phyloP scores from a whole-genome alignment of 2,797 vertebrate species.

The Chromobotia macracanthus region DNA sequence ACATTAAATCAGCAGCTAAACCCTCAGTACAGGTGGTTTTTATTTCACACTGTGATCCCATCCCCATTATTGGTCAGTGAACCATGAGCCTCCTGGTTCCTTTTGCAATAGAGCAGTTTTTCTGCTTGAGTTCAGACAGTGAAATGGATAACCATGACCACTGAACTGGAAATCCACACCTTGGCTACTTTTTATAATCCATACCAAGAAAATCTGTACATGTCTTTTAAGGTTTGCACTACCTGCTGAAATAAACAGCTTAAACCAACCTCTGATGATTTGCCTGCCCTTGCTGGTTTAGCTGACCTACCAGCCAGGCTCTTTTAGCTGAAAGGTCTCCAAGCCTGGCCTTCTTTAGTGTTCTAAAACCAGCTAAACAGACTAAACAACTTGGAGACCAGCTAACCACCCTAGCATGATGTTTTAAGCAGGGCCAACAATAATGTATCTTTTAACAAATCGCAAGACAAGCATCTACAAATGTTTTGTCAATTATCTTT shows the following conservation, averaged over 20 bases:
- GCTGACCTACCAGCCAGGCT: background rate
- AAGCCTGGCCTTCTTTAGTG: background rate
- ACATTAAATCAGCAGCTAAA: background rate
- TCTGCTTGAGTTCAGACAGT: conserved; percentile 8
- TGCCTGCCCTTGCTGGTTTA: background rate
- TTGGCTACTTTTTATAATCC: background rate
- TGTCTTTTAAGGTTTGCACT: background rate
- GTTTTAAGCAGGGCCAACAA: background rate
- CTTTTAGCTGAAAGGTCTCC: background rate
- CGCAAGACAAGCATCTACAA: background rate
- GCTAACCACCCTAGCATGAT: no score
- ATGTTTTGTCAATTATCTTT: background rate
- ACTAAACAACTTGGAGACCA: background rate
- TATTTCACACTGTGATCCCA: background rate
- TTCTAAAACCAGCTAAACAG: background rate
- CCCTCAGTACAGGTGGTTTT: background rate
- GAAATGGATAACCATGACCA: conserved; percentile 1
- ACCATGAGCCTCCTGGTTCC: background rate
- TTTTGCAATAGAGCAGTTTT: background rate
- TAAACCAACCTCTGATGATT: background rate
- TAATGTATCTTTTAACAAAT: background rate
- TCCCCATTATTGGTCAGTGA: background rate
- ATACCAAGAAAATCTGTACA: background rate
- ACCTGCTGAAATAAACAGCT: background rate
- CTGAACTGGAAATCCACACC: conserved; percentile 1